These are phyloP conservation scores for Heliconius cydno DNA, from an alignment of 2,888 invertebrate genomes.

Conservation along the genomic window DNA sequence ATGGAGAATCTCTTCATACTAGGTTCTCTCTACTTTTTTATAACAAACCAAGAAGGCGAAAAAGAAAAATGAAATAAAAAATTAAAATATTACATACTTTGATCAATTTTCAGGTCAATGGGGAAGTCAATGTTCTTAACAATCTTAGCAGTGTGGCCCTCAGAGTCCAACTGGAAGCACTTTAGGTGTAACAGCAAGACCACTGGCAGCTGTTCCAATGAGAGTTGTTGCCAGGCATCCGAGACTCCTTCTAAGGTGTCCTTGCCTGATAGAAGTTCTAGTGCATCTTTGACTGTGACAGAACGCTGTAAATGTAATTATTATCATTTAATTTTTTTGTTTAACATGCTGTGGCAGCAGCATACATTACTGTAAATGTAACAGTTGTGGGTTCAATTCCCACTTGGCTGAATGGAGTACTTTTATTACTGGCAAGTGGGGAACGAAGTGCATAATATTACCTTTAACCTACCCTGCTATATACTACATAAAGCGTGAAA, in stretches of 20 bases:
- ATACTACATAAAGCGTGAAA: neutral
- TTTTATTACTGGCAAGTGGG: neutral
- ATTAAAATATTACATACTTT: constrained; percentile 84
- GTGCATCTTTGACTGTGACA: constrained; percentile 91
- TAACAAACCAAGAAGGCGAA: too few relatives aligned
- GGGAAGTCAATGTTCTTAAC: constrained; percentile 95
- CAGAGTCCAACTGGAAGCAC: constrained; percentile 94
- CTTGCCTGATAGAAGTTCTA: constrained; percentile 92
- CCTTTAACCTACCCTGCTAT: neutral
- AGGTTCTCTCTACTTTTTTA: too few relatives aligned
- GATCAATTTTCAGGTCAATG: constrained; percentile 94
- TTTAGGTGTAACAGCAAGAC: constrained; percentile 96
- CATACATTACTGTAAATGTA: too few relatives aligned
- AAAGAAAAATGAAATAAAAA: too few relatives aligned
- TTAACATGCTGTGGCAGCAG: neutral
- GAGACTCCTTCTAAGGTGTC: constrained; percentile 94
- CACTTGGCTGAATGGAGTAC: too few relatives aligned
- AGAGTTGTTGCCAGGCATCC: constrained; percentile 95
- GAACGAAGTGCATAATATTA: neutral
- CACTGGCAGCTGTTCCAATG: constrained; percentile 94
- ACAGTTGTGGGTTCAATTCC: too few relatives aligned
- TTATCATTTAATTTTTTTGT: neutral
- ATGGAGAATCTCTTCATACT: too few relatives aligned
- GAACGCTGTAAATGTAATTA: constrained; percentile 84
- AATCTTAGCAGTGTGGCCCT: constrained; percentile 96